Evolutionary conservation across 64 coral and sea anemone genomes (phyloP), one percentile per base, ranked within the genome.

Genomic region (Trachythela sp.): DNA sequence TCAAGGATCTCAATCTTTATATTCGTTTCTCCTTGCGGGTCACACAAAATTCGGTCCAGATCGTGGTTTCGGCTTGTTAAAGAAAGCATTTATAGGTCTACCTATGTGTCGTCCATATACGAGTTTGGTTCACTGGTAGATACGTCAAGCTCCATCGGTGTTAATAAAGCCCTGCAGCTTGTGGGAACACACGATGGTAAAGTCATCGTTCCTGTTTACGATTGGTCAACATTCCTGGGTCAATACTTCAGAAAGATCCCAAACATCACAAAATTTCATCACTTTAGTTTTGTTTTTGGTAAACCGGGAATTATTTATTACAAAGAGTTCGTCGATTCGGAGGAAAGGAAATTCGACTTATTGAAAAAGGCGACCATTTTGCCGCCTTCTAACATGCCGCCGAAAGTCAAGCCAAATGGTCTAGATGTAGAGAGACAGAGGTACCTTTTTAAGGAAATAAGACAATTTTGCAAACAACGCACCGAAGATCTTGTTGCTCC

Each of bases 111-210:
- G 11, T 48, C 54, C 36, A 58, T 87, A 54, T 87, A 36, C 38
- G 90, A 91, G 60, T 54, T 91, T 32, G 90, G 83, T 35, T 45
- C 37, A 50, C 31, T 68, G 39, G 75, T 92, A 13, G 48, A 92
- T 8, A 80, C 45, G 34, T 87, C 72, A 40, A 88, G 32, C 17
- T 60, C 71, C 0, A 77, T 29, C 18, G 67, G 87, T 24, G 60
- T 92, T 31, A 92, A 88, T 92, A 85, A 87, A 27, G 30, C 85
- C 33, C n/a, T n/a, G n/a, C 85, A 92, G 40, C 90, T 92, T 41
- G 86, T 84, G 20, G 90, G 85, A 8, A 84, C 76, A 6, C 90
- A 87, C 86, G 85, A 87, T 20, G 36, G 90, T 39, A 43, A 11
- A n/a, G 58, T 86, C 36, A 4, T 91, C 38, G 54, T 91, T 60